These are phyloP conservation scores for Acanthurus leucopareius DNA, from an alignment of 2,797 vertebrate species.

Conservation along the genomic window DNA sequence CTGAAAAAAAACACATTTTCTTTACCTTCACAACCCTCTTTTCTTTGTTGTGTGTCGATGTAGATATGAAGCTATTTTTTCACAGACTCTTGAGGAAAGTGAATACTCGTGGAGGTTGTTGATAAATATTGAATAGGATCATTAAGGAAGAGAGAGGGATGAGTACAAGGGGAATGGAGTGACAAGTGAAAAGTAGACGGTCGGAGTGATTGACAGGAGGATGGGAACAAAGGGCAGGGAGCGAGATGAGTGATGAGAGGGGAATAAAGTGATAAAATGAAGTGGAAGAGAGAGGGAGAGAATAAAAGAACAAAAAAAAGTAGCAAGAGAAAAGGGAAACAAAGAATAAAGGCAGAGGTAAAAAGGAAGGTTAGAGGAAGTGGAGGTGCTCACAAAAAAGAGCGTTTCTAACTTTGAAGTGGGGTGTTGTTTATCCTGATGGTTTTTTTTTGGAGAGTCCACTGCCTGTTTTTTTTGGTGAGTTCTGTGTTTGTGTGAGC, in stretches of 20 bases:
- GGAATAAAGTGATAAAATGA: slow-evolving; percentile 30
- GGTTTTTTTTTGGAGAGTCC: slow-evolving; percentile 9
- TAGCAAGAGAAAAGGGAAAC: slow-evolving; percentile 5
- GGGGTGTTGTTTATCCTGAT: slow-evolving; percentile 44
- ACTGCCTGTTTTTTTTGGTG: slow-evolving; percentile 38
- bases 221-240: slow-evolving; percentile 41
- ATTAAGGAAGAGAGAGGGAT: slow-evolving; percentile 42
- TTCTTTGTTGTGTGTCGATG: slow-evolving; percentile 34
- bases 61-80: slow-evolving; percentile 38
- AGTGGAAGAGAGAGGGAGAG: background rate
- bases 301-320: slow-evolving; percentile 22
- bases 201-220: slow-evolving; percentile 28
- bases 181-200: slow-evolving; percentile 37
- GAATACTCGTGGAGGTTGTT: slow-evolving; percentile 50
- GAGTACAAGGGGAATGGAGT: slow-evolving; percentile 16
- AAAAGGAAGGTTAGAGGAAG: slow-evolving; percentile 33
- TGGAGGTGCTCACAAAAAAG: slow-evolving; percentile 27
- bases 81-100: slow-evolving; percentile 51
- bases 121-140: slow-evolving; percentile 63
- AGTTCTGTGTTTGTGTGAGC: slow-evolving; percentile 32
- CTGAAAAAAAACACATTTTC: slow-evolving; percentile 2
- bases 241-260: slow-evolving; percentile 29
- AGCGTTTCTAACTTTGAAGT: slow-evolving; percentile 47
- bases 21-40: slow-evolving; percentile 12
- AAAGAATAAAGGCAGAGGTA: slow-evolving; percentile 33